Conservation (phyloP, 2,888 invertebrate genomes). For the Pterostichus madidus region DNA sequence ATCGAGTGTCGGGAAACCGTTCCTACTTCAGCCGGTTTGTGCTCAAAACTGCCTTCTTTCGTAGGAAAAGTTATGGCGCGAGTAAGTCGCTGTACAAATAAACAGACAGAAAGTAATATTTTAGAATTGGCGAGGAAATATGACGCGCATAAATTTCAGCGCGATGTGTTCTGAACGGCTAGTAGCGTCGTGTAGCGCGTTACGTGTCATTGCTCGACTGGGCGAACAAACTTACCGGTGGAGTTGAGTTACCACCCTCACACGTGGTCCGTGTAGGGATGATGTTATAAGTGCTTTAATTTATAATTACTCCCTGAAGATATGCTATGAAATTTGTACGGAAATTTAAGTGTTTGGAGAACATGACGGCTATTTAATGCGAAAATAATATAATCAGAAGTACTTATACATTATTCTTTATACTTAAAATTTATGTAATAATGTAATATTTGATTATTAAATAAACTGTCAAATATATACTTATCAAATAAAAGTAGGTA, state of each 20-base stretch:
- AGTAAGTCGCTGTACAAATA: constrained; percentile 72
- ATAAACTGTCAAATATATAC: no score
- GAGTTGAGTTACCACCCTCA: background rate
- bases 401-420: no score
- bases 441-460: no score
- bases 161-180: constrained; percentile 63
- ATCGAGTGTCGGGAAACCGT: constrained; percentile 1
- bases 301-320: constrained; percentile 32
- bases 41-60: constrained; percentile 70
- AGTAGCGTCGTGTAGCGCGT: constrained; percentile 38
- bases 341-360: background rate
- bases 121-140: constrained; percentile 76
- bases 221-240: constrained; percentile 5
- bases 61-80: constrained; percentile 64
- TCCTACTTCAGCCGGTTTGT: constrained; percentile 30
- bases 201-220: constrained; percentile 45
- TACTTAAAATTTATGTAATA: no score
- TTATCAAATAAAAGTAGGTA: no score
- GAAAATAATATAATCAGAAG: background rate
- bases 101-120: constrained; percentile 77
- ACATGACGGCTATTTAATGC: background rate
- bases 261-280: background rate
- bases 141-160: constrained; percentile 71
- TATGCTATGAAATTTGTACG: constrained; percentile 3
- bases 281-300: constrained; percentile 32